Evolutionary conservation across 2,113 vertebrate genomes (phyloP).

Genomic region (Sturnira hondurensis): DNA sequence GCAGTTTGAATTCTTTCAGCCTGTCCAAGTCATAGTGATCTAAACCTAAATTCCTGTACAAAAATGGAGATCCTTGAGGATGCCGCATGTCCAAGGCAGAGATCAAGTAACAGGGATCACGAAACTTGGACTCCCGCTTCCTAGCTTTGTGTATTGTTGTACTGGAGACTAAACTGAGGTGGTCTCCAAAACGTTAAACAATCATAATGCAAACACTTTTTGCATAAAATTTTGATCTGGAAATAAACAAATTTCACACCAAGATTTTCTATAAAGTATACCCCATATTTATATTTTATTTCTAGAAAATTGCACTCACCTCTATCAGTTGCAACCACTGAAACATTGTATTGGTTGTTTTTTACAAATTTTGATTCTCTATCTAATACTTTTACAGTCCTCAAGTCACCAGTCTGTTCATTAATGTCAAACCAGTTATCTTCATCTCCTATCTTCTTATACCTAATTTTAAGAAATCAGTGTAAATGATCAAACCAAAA

Average conservation of each 20-base stretch:
- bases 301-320: conserved; percentile 76
- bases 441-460: conserved; percentile 84
- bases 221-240: neutral
- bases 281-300: neutral
- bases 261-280: neutral
- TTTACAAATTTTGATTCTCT: conserved; percentile 85
- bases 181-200: neutral
- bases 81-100: neutral
- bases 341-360: conserved; percentile 82
- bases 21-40: neutral
- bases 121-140: neutral
- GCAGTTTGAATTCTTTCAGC: neutral
- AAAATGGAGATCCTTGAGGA: neutral
- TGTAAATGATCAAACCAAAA: neutral
- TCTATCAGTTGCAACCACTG: conserved; percentile 79
- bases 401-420: conserved; percentile 82
- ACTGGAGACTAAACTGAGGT: neutral
- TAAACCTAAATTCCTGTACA: neutral
- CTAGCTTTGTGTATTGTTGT: neutral
- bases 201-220: neutral
- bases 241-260: neutral
- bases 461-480: conserved; percentile 80
- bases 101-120: neutral
- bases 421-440: conserved; percentile 87
- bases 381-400: conserved; percentile 84